Percentiles rank a stretch among this genome's conserved stretches.
These are phyloP conservation scores for Bombus pascuorum DNA, from an alignment of 1,140 invertebrate species.

Conservation along the genomic window DNA sequence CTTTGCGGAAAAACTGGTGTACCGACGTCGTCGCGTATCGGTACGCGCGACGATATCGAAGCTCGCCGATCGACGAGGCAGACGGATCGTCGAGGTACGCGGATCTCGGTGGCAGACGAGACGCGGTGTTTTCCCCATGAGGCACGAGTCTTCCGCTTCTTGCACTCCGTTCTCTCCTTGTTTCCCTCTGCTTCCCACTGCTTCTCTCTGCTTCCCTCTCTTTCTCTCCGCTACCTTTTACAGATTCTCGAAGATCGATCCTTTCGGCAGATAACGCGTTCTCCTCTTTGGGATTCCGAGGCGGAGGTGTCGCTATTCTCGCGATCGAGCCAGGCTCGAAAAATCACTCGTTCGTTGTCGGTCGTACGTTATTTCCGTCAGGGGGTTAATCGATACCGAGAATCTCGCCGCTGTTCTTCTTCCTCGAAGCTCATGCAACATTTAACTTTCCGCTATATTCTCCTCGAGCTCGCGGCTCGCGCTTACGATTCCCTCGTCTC, in stretches of 20 bases:
- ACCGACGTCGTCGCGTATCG: not conserved
- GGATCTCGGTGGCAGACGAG: slow-evolving; percentile 1
- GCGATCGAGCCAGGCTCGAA: slow-evolving; percentile 47
- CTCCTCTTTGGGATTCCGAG: slow-evolving; percentile 44
- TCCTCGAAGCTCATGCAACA: slow-evolving; percentile 75
- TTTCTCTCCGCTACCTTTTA: slow-evolving; percentile 55
- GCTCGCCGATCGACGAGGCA: not conserved
- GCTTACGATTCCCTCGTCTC: slow-evolving; percentile 11
- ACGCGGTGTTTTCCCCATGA: not conserved
- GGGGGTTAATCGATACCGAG: slow-evolving; percentile 67
- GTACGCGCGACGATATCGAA: slow-evolving; percentile 9
- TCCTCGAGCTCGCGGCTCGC: slow-evolving; percentile 28
- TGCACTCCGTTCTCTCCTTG: not conserved
- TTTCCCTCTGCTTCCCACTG: not conserved
- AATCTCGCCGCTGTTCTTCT: slow-evolving; percentile 60
- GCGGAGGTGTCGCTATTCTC: slow-evolving; percentile 61
- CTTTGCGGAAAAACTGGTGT: slow-evolving; percentile 15
- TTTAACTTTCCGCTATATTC: slow-evolving; percentile 69
- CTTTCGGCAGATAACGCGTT: slow-evolving; percentile 64
- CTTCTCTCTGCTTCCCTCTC: not conserved
- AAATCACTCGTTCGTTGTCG: slow-evolving; percentile 44
- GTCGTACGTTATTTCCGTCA: slow-evolving; percentile 60
- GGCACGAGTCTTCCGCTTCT: slow-evolving; percentile 32
- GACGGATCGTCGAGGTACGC: not conserved
- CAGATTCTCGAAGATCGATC: slow-evolving; percentile 56